Conservation (phyloP, 2,113 vertebrate genomes). For the Ophthalmolycus amberensis region DNA sequence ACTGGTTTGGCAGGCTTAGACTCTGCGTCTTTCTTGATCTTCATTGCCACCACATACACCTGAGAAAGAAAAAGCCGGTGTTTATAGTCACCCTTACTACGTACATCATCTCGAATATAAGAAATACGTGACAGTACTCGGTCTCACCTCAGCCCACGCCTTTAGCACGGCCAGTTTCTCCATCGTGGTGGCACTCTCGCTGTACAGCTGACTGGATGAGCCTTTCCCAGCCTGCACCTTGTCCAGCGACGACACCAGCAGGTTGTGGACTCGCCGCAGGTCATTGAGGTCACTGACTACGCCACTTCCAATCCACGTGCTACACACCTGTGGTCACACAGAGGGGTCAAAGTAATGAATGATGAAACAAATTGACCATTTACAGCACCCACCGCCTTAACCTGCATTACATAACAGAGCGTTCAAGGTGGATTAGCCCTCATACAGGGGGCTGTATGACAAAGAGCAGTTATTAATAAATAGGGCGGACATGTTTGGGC, state of each 20-base stretch:
- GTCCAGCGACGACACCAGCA: constrained; percentile 97
- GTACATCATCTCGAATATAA: neutral
- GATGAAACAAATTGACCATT: neutral
- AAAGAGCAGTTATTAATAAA: constrained; percentile 42
- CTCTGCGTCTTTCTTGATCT: constrained; percentile 96
- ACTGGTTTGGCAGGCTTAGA: constrained; percentile 80
- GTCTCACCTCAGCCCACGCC: constrained; percentile 96
- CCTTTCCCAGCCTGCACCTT: constrained; percentile 96
- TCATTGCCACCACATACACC: constrained; percentile 98
- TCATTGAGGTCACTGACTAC: constrained; percentile 98
- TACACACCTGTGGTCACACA: constrained; percentile 88
- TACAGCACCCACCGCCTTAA: neutral
- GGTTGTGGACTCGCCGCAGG: constrained; percentile 96
- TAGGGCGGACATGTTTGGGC: neutral
- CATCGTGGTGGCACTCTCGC: constrained; percentile 98
- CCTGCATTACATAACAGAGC: neutral
- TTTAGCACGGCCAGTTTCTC: constrained; percentile 97
- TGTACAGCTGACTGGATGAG: constrained; percentile 94
- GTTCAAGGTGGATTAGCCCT: constrained; percentile 19
- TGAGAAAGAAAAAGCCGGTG: constrained; percentile 55
- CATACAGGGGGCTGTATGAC: neutral
- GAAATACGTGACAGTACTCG: neutral
- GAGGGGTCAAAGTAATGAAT: constrained; percentile 8
- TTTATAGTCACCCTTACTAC: neutral
- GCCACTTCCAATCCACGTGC: constrained; percentile 97